Base-by-base conservation (phyloP, 2,888 invertebrate species). In the Trimorus sp. region DNA sequence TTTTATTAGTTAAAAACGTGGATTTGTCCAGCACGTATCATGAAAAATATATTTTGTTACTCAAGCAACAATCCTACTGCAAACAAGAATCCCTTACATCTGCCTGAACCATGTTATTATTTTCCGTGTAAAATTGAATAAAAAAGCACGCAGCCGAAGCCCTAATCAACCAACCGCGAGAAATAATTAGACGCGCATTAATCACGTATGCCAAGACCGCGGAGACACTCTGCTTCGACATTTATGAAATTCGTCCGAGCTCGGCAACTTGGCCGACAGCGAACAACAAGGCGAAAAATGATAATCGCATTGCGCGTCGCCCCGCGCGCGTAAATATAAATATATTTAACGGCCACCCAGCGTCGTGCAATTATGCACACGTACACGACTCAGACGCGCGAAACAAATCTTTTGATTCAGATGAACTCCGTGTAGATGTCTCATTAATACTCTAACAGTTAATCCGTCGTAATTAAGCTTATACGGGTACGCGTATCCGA, bases 361-460 rank as follows among this genome's bases (percentile, higher is more conserved):
- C 36, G 14, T 45, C 15, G 49, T 54, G 16, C 58, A 73, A 69
- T 73, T 79, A 79, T 78, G 51, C 14, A 54, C 48, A 45, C 15
- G 49, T 53, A 26, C 53, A 26, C 53, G 16, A 42, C 66, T 1
- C 26, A 26, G 26, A 26, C 26, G 26, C 49, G 65, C 74, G 49
- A 63, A 68, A 83, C 70, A 69, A 80, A 83, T 78, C 80, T 73
- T 79, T 73, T 75, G 70, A 74, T 70, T 76, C 73, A 68, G 69
- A 62, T 74, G 53, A 76, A 73, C 60, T 79, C 26, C 65, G 70
- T 78, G 80, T 77, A 75, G 83, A 83, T 77, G 78, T 71, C 78
- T 83, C 78, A 83, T 80, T 80, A 83, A 83, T 80, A 68, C 78
- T 70, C 75, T 69, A 83, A 80, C 78, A 78, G 83, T 83, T 78